Evolutionary conservation across 2,113 vertebrate genomes (phyloP).

Genomic region (Stigmatopora nigra): DNA sequence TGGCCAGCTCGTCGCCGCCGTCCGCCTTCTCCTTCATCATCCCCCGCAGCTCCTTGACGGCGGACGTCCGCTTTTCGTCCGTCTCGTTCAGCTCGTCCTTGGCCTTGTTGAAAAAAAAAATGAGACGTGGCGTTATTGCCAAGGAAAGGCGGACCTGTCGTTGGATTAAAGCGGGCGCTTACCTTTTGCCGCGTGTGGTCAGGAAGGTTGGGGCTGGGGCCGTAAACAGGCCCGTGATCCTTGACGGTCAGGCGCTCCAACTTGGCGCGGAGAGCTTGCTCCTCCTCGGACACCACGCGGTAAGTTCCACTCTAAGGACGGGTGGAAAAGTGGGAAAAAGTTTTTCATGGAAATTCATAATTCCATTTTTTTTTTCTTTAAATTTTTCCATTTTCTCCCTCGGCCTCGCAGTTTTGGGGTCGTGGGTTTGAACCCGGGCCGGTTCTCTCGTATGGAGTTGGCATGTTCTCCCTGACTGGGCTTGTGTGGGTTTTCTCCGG

Average conservation of each 20-base stretch:
- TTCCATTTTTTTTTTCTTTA: no score
- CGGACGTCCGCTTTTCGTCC: constrained; percentile 74
- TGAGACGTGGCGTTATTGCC: no score
- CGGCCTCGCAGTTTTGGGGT: no score
- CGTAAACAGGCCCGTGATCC: constrained; percentile 90
- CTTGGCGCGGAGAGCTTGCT: constrained; percentile 84
- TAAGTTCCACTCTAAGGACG: constrained; percentile 81
- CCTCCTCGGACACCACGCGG: constrained; percentile 88
- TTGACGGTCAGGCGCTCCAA: constrained; percentile 87
- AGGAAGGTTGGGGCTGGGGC: constrained; percentile 75
- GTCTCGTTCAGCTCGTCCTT: constrained; percentile 94
- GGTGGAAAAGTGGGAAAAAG: not conserved
- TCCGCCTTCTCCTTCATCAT: constrained; percentile 76
- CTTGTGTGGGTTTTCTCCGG: no score
- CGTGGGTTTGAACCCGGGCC: no score
- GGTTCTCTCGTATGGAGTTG: no score
- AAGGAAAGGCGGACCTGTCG: no score
- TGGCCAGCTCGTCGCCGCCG: constrained; percentile 73
- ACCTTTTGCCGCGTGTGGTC: constrained; percentile 93
- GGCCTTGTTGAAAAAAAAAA: constrained; percentile 64
- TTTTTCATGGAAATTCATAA: no score
- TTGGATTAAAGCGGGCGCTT: not conserved
- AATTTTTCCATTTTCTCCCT: no score
- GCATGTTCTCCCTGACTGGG: no score
- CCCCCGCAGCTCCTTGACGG: constrained; percentile 75